Evolutionary conservation across 2,888 invertebrate genomes (phyloP).

Genomic region (Mythimna lalbum): DNA sequence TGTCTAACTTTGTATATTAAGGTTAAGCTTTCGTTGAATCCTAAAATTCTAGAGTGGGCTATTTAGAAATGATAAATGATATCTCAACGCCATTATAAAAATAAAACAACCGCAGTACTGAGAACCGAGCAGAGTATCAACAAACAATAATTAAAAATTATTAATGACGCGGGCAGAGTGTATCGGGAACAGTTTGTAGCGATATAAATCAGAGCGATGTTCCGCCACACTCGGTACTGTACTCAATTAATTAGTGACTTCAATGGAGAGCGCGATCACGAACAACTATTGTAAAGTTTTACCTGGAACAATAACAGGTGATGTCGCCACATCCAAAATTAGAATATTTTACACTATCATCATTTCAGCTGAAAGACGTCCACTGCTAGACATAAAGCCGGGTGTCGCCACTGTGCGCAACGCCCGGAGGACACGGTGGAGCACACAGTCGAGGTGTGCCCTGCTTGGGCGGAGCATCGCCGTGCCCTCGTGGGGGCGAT

Average conservation of each 20-base stretch:
- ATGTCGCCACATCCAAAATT: not conserved
- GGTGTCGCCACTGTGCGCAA: too few relatives aligned
- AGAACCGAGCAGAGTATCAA: constrained; percentile 62
- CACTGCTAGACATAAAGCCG: too few relatives aligned
- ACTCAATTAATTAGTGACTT: constrained; percentile 85
- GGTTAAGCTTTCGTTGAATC: not conserved
- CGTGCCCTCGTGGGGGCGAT: too few relatives aligned
- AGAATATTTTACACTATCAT: not conserved
- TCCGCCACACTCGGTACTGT: constrained; percentile 78
- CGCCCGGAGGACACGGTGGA: too few relatives aligned
- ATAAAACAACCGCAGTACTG: constrained; percentile 35
- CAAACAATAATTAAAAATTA: constrained; percentile 79
- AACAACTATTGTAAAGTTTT: constrained; percentile 53
- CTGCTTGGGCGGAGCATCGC: too few relatives aligned
- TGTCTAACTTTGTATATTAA: constrained; percentile 2
- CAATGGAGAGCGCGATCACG: constrained; percentile 76
- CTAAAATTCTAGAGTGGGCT: not conserved
- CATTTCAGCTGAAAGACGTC: too few relatives aligned
- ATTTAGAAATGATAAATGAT: constrained; percentile 43
- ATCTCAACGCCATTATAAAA: constrained; percentile 31
- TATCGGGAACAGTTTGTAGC: constrained; percentile 76
- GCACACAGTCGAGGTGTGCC: too few relatives aligned
- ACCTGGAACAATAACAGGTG: constrained; percentile 18
- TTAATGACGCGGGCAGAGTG: constrained; percentile 76
- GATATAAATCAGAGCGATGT: constrained; percentile 81